These are phyloP conservation scores for Phymatocera aterrima DNA, from an alignment of 2,888 invertebrate genomes.

Conservation along the genomic window DNA sequence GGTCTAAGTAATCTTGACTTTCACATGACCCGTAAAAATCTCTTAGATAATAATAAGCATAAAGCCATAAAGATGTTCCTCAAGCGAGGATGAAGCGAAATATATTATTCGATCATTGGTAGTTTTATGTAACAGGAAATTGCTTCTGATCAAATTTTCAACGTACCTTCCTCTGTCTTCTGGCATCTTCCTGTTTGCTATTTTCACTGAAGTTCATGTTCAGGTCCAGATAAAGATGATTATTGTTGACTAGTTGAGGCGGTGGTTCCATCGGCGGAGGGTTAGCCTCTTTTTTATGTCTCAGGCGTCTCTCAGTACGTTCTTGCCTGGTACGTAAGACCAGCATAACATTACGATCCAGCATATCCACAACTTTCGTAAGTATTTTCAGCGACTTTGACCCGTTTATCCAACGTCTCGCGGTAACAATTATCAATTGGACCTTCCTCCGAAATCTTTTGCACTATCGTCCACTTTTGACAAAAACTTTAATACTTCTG, in stretches of 20 bases:
- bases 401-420: neutral
- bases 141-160: neutral
- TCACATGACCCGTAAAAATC: neutral
- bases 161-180: slow-evolving; percentile 60
- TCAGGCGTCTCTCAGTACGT: slow-evolving; percentile 64
- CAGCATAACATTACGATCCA: slow-evolving; percentile 63
- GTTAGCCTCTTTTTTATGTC: slow-evolving; percentile 65
- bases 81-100: neutral
- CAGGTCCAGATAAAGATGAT: slow-evolving; percentile 63
- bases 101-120: neutral
- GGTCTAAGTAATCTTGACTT: neutral
- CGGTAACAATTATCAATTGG: neutral
- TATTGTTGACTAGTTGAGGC: slow-evolving; percentile 63
- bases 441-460: neutral
- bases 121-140: neutral
- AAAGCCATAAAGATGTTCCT: neutral
- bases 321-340: slow-evolving; percentile 66
- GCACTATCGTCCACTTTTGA: neutral
- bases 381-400: neutral
- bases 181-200: slow-evolving; percentile 56
- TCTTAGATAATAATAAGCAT: neutral
- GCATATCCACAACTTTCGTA: slow-evolving; percentile 50
- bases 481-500: slow-evolving; percentile 7
- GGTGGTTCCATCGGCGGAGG: slow-evolving; percentile 66
- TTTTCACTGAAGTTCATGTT: slow-evolving; percentile 64